phyloP scores from a whole-genome alignment of 2,797 vertebrate species.

The Rhyacichthys aspro region DNA sequence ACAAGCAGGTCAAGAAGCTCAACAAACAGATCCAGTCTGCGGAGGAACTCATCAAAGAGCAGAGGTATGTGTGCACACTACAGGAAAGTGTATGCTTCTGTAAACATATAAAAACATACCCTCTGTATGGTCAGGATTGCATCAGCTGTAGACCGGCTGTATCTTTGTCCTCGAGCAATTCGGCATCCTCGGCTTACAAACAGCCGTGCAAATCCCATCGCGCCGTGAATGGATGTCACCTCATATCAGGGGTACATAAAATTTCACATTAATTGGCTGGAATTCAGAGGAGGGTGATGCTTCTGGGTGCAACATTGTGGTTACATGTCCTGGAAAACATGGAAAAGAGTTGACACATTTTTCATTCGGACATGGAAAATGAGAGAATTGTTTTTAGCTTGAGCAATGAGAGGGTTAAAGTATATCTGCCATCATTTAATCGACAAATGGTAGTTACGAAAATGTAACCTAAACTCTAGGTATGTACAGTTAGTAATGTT shows the following conservation, averaged over 20 bases:
- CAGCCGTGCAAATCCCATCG: constrained; percentile 31
- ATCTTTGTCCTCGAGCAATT: constrained; percentile 26
- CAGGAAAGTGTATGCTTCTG: constrained; percentile 4
- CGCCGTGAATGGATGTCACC: constrained; percentile 31
- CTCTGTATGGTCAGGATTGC: constrained; percentile 32
- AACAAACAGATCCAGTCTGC: constrained; percentile 92
- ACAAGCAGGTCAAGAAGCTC: constrained; percentile 98
- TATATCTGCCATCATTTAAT: too few species aligned
- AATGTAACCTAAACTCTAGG: too few species aligned
- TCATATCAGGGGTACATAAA: constrained; percentile 21
- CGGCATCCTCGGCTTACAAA: constrained; percentile 27
- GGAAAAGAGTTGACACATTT: too few species aligned
- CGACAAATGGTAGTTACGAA: too few species aligned
- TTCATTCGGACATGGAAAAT: too few species aligned
- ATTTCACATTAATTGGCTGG: constrained; percentile 15
- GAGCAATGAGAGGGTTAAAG: too few species aligned
- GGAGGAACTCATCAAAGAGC: constrained; percentile 90
- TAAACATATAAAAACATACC: constrained; percentile 32
- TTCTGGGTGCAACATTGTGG: constrained; percentile 14
- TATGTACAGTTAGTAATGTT: too few species aligned
- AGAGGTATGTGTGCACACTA: constrained; percentile 81
- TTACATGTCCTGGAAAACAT: background rate
- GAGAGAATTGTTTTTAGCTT: too few species aligned
- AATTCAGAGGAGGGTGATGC: constrained; percentile 19
- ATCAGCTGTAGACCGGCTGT: constrained; percentile 30